phyloP scores from a whole-genome alignment of 2,888 invertebrate species.

The Dichetophora obliterata region DNA sequence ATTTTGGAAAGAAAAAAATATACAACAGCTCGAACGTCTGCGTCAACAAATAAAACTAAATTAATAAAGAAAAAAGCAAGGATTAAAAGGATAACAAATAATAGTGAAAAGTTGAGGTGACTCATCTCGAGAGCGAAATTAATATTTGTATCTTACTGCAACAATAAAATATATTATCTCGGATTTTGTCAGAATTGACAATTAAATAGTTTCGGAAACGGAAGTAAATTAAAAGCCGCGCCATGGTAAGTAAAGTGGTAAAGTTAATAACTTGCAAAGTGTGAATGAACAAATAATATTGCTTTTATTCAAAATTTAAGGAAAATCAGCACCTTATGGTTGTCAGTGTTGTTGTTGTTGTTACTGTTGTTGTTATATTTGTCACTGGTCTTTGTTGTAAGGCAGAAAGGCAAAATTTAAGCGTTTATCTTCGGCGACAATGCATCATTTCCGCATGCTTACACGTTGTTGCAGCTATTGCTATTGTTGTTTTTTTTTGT shows the following conservation, averaged over 20 bases:
- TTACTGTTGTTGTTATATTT: constrained; percentile 28
- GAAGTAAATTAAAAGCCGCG: constrained; percentile 25
- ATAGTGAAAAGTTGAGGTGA: background rate
- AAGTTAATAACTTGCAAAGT: background rate
- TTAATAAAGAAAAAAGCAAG: background rate
- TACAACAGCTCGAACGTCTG: constrained; percentile 7
- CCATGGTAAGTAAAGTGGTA: constrained; percentile 30
- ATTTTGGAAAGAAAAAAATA: background rate
- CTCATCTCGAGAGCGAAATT: background rate
- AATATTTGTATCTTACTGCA: background rate
- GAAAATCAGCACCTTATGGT: constrained; percentile 8
- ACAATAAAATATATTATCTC: background rate
- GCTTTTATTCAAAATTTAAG: constrained; percentile 15
- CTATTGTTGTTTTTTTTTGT: background rate
- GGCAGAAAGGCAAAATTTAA: constrained; percentile 18
- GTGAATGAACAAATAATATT: background rate
- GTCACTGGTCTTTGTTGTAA: constrained; percentile 28
- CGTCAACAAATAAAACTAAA: constrained; percentile 9
- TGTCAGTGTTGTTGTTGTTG: constrained; percentile 21
- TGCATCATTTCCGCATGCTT: constrained; percentile 40
- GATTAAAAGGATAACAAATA: background rate
- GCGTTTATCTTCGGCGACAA: constrained; percentile 43
- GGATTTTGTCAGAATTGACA: background rate
- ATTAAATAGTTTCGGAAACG: background rate
- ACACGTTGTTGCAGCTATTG: constrained; percentile 11